Evolutionary conservation across 2,888 invertebrate species (phyloP), one percentile per base, ranked within the genome.

Genomic region (Ormyrus pomaceus): DNA sequence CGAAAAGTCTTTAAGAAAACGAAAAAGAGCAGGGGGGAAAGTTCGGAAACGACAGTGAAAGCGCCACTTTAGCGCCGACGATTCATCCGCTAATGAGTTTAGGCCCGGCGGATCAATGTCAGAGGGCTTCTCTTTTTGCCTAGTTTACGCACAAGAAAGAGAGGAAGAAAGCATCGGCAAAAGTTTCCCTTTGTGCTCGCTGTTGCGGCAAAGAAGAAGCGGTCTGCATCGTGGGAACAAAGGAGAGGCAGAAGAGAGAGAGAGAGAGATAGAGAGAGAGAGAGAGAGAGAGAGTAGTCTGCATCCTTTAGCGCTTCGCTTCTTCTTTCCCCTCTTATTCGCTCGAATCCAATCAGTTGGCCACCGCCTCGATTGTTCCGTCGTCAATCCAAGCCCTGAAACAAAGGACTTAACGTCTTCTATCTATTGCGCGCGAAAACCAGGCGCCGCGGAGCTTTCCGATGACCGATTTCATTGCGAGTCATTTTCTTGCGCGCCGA

Each of bases 281-380:
- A 69, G 53, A 51, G 58, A 65, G 6, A 58, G 48, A 69, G 61
- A 53, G 56, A 61, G 51, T 45, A 55, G 59, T 68, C 77, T 77
- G 55, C 58, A 68, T 80, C 82, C 76, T 70, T 81, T 68, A 48
- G 66, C 34, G 34, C 70, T 66, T 61, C 53, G 77, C 58, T 74
- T 82, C 76, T 79, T 69, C 34, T 34, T 70, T 56, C 55, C 61
- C 59, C 61, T 34, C 19, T 56, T 74, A 56, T 50, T 45, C 56
- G 73, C 68, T 73, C 70, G 59, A 77, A 77, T 77, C 77, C 74
- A 81, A 81, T 77, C 73, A 66, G 80, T 74, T 77, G 77, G 34
- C 34, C 34, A 34, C 34, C 34, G 34, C 34, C 77, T 76, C 75
- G 80, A 80, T 80, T 76, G 80, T 80, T 72, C 80, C 73, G 11